These are phyloP conservation scores for Ecdyonurus torrentis DNA, from an alignment of 2,888 invertebrate genomes.

Conservation along the genomic window DNA sequence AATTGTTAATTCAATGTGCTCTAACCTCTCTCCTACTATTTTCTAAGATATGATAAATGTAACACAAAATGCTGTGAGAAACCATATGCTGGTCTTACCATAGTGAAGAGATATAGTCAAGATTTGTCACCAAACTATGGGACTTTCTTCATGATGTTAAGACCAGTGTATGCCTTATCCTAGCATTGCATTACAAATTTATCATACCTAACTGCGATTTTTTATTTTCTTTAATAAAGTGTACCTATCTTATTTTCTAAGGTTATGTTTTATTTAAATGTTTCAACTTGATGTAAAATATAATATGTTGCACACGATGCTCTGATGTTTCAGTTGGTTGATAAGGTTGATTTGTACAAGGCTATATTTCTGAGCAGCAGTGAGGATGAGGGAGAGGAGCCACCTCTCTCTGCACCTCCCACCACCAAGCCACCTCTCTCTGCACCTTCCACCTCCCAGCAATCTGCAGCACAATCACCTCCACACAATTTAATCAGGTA, in stretches of 20 bases:
- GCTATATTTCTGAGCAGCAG: slow-evolving; percentile 75
- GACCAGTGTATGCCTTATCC: no score
- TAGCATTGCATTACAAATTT: not conserved
- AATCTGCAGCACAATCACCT: no score
- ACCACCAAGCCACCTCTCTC: not conserved
- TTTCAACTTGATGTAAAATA: not conserved
- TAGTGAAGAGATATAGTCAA: no score
- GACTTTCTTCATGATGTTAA: no score
- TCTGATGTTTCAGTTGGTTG: slow-evolving; percentile 15
- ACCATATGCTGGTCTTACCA: no score
- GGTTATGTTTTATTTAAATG: not conserved
- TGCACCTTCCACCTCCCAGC: no score
- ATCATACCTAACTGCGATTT: not conserved
- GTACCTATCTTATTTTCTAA: not conserved
- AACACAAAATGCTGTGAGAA: no score
- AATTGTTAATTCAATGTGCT: no score
- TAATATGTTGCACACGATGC: not conserved
- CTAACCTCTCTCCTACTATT: no score
- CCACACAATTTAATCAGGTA: no score
- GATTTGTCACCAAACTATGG: no score
- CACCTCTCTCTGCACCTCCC: not conserved
- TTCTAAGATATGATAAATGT: no score
- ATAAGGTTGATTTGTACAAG: slow-evolving; percentile 67
- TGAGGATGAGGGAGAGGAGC: slow-evolving; percentile 28
- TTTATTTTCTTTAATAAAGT: not conserved